phyloP scores from a whole-genome alignment of 2,888 invertebrate species.

The Hydroisotoma schaefferi region DNA sequence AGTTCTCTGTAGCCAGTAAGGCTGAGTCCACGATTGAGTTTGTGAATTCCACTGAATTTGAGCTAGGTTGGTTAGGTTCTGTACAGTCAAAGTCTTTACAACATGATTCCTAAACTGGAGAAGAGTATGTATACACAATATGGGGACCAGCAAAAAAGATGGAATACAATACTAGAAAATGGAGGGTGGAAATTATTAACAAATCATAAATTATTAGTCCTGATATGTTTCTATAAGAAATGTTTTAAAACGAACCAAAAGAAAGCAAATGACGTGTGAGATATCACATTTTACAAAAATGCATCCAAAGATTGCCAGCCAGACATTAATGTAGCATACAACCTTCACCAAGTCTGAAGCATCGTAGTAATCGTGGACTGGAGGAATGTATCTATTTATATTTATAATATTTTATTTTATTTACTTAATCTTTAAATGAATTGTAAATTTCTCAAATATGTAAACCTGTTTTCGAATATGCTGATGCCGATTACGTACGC shows the following conservation, averaged over 20 bases:
- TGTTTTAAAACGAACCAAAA: slow-evolving; percentile 1
- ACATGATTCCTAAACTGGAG: too few species aligned
- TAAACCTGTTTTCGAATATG: neutral
- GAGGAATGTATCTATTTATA: slow-evolving; percentile 1
- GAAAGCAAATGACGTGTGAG: slow-evolving; percentile 5
- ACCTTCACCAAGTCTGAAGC: neutral
- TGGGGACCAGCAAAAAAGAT: too few species aligned
- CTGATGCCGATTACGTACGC: slow-evolving; percentile 3
- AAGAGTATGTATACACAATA: too few species aligned
- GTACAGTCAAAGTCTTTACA: too few species aligned
- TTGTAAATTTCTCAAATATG: neutral
- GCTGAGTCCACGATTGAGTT: too few species aligned
- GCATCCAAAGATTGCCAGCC: slow-evolving; percentile 4
- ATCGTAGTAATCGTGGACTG: neutral
- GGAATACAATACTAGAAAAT: too few species aligned
- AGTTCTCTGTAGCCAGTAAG: neutral
- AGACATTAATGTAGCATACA: neutral
- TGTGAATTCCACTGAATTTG: too few species aligned
- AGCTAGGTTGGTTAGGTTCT: too few species aligned
- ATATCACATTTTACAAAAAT: slow-evolving; percentile 12
- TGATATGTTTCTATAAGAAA: neutral
- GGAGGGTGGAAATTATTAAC: too few species aligned
- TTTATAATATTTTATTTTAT: neutral
- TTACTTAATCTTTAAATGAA: neutral
- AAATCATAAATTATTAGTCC: neutral